Evolutionary conservation across 1,140 invertebrate species (phyloP).

Genomic region (Epicauta chinensis): DNA sequence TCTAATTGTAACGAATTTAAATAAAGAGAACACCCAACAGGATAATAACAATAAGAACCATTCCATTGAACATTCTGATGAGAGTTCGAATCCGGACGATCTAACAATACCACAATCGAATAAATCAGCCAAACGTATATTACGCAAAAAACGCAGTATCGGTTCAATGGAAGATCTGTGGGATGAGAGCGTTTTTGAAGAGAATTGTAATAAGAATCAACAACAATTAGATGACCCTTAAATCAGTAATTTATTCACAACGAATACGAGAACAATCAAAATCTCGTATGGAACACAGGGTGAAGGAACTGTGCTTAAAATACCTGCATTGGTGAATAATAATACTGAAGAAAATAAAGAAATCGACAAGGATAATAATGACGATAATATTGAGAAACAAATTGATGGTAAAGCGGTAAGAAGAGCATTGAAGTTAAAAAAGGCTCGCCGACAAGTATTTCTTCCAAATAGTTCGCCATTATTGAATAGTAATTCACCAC

Average conservation of each 20-base stretch:
- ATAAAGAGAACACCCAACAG: slow-evolving; percentile 17
- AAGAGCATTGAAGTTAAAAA: slow-evolving; percentile 72
- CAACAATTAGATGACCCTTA: slow-evolving; percentile 16
- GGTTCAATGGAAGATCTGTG: slow-evolving; percentile 57
- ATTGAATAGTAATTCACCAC: slow-evolving; percentile 27
- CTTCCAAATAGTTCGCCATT: slow-evolving; percentile 44
- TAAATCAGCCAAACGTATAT: slow-evolving; percentile 25
- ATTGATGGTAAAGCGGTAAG: slow-evolving; percentile 60
- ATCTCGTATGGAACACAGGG: slow-evolving; percentile 78
- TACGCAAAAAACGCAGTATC: slow-evolving; percentile 53
- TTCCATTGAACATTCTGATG: slow-evolving; percentile 27
- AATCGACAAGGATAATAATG: slow-evolving; percentile 43
- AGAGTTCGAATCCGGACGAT: slow-evolving; percentile 16
- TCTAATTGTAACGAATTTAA: slow-evolving; percentile 16
- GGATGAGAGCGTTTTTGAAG: slow-evolving; percentile 57
- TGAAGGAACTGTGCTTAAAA: slow-evolving; percentile 81
- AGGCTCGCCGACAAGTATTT: slow-evolving; percentile 60
- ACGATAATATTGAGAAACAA: slow-evolving; percentile 39
- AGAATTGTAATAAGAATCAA: slow-evolving; percentile 32
- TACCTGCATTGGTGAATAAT: slow-evolving; percentile 63
- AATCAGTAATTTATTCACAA: slow-evolving; percentile 4
- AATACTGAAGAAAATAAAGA: slow-evolving; percentile 47
- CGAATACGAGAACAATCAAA: slow-evolving; percentile 59
- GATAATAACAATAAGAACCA: slow-evolving; percentile 17
- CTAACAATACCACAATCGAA: not conserved